Conservation (phyloP, 2,888 invertebrate species). For the Graphium colonna region DNA sequence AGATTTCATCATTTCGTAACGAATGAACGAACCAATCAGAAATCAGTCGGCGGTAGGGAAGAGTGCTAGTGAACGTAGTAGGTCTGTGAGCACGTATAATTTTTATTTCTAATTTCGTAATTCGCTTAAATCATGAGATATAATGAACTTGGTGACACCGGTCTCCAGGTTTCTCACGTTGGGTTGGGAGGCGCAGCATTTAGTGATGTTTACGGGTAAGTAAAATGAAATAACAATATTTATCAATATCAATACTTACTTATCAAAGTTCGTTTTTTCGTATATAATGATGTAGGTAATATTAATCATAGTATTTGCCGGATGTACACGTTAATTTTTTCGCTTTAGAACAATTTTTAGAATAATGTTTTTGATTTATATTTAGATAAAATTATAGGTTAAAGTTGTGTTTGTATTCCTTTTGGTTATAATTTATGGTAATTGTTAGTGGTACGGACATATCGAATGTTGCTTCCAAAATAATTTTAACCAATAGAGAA, state of each 20-base stretch:
- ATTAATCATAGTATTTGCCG: too few relatives aligned
- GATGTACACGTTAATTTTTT: too few relatives aligned
- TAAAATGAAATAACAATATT: neutral
- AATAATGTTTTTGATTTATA: too few relatives aligned
- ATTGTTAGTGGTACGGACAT: too few relatives aligned
- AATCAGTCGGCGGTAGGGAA: conserved; percentile 15
- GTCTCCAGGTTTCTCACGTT: conserved; percentile 84
- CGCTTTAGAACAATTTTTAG: too few relatives aligned
- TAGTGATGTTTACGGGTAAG: conserved; percentile 86
- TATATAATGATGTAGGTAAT: too few relatives aligned
- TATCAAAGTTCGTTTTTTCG: neutral
- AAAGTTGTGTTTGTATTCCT: too few relatives aligned
- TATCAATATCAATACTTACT: neutral
- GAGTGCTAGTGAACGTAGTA: neutral
- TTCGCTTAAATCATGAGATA: conserved; percentile 82
- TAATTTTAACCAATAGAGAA: too few relatives aligned
- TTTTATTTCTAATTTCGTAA: neutral
- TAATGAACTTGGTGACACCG: conserved; percentile 86
- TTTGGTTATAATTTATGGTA: too few relatives aligned
- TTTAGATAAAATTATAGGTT: too few relatives aligned
- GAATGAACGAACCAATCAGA: conserved; percentile 13
- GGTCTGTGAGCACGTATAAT: neutral
- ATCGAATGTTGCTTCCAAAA: too few relatives aligned
- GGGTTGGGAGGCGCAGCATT: conserved; percentile 89
- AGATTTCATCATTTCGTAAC: conserved; percentile 1